Evolutionary conservation across 2,888 invertebrate genomes (phyloP).

Genomic region (Lycocerus yunnanus): DNA sequence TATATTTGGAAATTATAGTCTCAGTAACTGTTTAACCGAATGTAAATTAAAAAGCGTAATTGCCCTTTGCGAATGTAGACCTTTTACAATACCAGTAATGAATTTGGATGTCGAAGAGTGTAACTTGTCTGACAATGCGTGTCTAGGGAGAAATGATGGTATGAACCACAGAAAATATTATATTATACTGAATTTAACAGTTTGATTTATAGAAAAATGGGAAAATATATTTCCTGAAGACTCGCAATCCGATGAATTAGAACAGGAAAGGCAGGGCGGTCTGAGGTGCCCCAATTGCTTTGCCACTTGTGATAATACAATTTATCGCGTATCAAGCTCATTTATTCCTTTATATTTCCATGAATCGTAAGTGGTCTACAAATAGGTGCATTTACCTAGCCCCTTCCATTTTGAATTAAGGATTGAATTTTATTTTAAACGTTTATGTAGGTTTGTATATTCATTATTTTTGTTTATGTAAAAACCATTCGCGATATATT

Average conservation of each 20-base stretch:
- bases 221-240: neutral
- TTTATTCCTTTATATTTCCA: neutral
- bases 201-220: conserved; percentile 14
- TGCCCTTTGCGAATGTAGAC: conserved; percentile 13
- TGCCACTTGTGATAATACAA: neutral
- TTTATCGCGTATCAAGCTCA: neutral
- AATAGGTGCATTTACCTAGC: no score
- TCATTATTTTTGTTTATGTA: no score
- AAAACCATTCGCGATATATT: no score
- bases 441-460: no score
- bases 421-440: no score
- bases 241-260: neutral
- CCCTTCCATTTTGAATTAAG: no score
- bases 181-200: neutral
- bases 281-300: conserved; percentile 6
- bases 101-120: neutral
- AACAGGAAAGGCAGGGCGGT: conserved; percentile 12
- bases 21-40: conserved; percentile 18
- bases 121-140: conserved; percentile 5
- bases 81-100: neutral
- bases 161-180: neutral
- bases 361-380: neutral
- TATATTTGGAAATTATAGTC: conserved; percentile 15
- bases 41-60: conserved; percentile 14
- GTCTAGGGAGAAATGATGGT: conserved; percentile 15